A percentile compares a stretch with the other conserved stretches of the same genome.
phyloP scores from a whole-genome alignment of 2,113 vertebrate species.

The Shinisaurus crocodilurus region DNA sequence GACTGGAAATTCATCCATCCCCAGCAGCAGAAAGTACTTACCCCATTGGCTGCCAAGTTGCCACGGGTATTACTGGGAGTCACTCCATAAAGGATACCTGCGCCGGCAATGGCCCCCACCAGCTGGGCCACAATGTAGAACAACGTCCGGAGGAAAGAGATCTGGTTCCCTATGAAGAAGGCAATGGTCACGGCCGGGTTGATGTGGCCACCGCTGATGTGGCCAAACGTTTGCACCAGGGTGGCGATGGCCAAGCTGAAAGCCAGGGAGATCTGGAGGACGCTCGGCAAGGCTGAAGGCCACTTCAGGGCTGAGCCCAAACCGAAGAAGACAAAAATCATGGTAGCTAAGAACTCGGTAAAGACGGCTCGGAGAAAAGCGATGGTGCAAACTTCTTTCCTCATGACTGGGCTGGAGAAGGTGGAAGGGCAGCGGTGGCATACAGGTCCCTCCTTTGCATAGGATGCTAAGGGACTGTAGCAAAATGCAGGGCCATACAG shows the following conservation, averaged over 20 bases:
- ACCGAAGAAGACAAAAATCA: slow-evolving; percentile 85
- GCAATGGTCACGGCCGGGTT: slow-evolving; percentile 83
- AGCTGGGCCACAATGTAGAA: slow-evolving; percentile 82
- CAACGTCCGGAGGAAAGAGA: slow-evolving; percentile 75
- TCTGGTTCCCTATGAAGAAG: slow-evolving; percentile 81
- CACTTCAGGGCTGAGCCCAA: slow-evolving; percentile 81
- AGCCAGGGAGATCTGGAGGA: slow-evolving; percentile 81
- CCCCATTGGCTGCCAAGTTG: slow-evolving; percentile 79
- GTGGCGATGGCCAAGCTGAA: slow-evolving; percentile 83
- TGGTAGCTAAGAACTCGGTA: slow-evolving; percentile 80
- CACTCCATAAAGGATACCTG: slow-evolving; percentile 77
- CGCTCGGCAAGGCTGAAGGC: slow-evolving; percentile 74
- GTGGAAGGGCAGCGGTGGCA: slow-evolving; percentile 21
- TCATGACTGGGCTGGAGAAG: slow-evolving; percentile 68
- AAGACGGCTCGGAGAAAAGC: slow-evolving; percentile 80
- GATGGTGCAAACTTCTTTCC: slow-evolving; percentile 78
- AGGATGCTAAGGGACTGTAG: slow-evolving; percentile 35
- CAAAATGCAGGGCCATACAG: slow-evolving; percentile 54
- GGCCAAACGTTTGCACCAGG: slow-evolving; percentile 79
- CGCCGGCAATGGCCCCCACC: slow-evolving; percentile 79
- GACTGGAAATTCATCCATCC: too few relatives aligned
- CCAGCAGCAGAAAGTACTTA: slow-evolving; percentile 60
- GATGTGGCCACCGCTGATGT: slow-evolving; percentile 81
- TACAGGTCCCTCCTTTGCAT: slow-evolving; percentile 29
- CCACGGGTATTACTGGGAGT: slow-evolving; percentile 72